phyloP scores from a whole-genome alignment of 2,888 invertebrate genomes.

The Caenorhabditis angaria region DNA sequence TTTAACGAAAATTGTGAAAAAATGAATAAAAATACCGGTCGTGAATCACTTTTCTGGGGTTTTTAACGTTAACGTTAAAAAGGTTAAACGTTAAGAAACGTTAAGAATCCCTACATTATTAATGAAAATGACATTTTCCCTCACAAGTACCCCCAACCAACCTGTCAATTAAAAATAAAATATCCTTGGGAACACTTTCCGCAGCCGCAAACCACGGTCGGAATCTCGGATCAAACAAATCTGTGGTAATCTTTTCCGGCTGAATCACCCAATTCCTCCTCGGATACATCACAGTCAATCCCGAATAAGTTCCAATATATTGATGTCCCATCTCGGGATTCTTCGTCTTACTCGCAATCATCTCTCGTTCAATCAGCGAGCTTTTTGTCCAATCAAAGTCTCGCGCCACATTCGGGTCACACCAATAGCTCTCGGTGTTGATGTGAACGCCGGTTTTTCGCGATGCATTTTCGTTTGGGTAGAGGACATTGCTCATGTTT shows the following conservation, averaged over 20 bases:
- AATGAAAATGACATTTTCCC: no score
- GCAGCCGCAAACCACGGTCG: constrained; percentile 71
- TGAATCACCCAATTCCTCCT: constrained; percentile 65
- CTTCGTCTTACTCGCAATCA: constrained; percentile 52
- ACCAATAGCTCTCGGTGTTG: no score
- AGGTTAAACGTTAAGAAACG: no score
- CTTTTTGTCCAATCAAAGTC: constrained; percentile 67
- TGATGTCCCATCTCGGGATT: constrained; percentile 57
- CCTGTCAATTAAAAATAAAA: constrained; percentile 71
- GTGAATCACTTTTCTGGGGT: no score
- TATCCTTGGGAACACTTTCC: constrained; percentile 68
- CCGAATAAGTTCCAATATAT: constrained; percentile 70
- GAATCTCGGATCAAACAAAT: constrained; percentile 70
- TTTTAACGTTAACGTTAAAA: no score
- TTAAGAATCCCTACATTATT: no score
- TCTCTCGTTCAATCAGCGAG: constrained; percentile 47
- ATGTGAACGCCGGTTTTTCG: no score
- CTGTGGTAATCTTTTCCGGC: constrained; percentile 64
- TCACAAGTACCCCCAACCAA: constrained; percentile 39
- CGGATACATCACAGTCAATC: constrained; percentile 69
- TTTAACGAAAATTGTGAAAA: no score
- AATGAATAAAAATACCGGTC: no score
- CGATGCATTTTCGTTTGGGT: background rate
- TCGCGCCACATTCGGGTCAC: constrained; percentile 58
- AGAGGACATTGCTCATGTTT: no score